phyloP scores from a whole-genome alignment of 2,797 vertebrate genomes.

The Garrulus glandarius region DNA sequence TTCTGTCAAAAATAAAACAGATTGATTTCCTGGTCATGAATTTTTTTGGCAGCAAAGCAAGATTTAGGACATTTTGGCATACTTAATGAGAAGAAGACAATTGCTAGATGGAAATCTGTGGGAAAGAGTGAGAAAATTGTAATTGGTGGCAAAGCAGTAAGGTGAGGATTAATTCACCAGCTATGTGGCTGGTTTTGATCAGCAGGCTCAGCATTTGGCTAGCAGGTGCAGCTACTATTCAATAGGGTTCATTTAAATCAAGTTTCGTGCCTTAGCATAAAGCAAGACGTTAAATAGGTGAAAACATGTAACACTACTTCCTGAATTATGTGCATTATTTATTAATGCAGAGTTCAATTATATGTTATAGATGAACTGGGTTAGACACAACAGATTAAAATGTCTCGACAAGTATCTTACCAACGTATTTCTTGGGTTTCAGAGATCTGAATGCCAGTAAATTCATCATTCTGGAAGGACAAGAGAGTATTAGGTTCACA shows the following conservation, averaged over 20 bases:
- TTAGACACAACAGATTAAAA: constrained; percentile 27
- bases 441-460: constrained; percentile 46
- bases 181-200: neutral
- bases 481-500: constrained; percentile 26
- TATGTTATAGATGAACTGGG: neutral
- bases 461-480: constrained; percentile 52
- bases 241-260: neutral
- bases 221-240: neutral
- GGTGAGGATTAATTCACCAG: constrained; percentile 17
- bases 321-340: constrained; percentile 2
- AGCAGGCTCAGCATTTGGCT: neutral
- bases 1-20: neutral
- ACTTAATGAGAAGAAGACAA: constrained; percentile 24
- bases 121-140: neutral
- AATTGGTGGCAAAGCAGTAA: neutral
- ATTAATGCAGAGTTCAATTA: neutral
- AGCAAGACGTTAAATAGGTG: neutral
- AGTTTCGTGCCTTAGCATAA: neutral
- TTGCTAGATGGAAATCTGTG: neutral
- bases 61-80: constrained; percentile 18
- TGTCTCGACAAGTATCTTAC: constrained; percentile 13
- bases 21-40: neutral
- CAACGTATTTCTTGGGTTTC: constrained; percentile 36
- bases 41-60: constrained; percentile 1
- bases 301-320: neutral